phyloP scores from a whole-genome alignment of 2,888 invertebrate genomes.

The Drosophila flavopinicola region DNA sequence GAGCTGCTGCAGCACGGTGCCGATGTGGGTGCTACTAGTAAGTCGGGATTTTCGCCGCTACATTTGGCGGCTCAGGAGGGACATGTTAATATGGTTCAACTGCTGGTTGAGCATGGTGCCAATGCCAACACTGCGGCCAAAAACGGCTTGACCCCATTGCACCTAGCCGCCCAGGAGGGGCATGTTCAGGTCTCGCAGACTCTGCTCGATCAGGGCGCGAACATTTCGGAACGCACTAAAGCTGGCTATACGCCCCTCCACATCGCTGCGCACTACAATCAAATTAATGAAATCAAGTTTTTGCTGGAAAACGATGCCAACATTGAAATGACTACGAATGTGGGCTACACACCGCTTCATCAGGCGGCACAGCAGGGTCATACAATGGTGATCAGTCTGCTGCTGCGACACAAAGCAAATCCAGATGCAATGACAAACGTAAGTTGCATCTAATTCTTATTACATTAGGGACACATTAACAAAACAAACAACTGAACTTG shows the following conservation, averaged over 20 bases:
- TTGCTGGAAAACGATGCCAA: constrained; percentile 95
- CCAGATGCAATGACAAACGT: constrained; percentile 98
- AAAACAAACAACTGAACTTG: no score
- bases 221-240: constrained; percentile 89
- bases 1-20: constrained; percentile 94
- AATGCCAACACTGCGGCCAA: constrained; percentile 94
- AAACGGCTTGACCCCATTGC: constrained; percentile 94
- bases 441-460: constrained; percentile 83
- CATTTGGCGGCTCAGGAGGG: constrained; percentile 98
- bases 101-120: constrained; percentile 95
- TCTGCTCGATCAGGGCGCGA: constrained; percentile 91
- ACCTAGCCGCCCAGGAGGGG: constrained; percentile 97
- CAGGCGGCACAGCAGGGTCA: constrained; percentile 99
- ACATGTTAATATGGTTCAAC: constrained; percentile 96
- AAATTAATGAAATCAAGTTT: constrained; percentile 95
- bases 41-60: constrained; percentile 97
- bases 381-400: constrained; percentile 95
- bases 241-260: constrained; percentile 98
- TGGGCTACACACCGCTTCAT: constrained; percentile 97
- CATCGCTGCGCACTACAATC: constrained; percentile 98
- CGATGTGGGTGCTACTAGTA: constrained; percentile 94
- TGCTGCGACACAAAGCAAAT: constrained; percentile 96
- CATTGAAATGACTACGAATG: constrained; percentile 91
- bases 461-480: no score
- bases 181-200: constrained; percentile 93